Evolutionary conservation across 2,888 invertebrate species (phyloP).

Genomic region (Nematopogon swammerdamellus): DNA sequence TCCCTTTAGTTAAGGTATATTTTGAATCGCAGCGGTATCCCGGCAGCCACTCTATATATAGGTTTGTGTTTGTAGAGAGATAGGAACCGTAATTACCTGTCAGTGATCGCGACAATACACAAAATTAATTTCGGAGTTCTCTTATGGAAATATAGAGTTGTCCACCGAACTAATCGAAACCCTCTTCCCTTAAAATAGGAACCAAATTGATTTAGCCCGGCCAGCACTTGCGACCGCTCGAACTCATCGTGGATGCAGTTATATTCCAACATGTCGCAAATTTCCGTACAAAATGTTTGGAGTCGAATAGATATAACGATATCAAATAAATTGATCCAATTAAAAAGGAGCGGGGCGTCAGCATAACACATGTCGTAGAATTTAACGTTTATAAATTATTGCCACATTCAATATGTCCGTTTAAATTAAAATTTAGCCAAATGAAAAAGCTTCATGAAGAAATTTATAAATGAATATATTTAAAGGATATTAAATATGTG

Average conservation of each 20-base stretch:
- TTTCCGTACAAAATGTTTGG: background rate
- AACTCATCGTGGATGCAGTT: background rate
- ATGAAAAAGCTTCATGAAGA: too few species aligned
- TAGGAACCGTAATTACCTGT: background rate
- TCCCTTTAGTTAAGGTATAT: too few species aligned
- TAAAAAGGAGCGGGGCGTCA: background rate
- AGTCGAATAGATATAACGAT: background rate
- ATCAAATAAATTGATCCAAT: background rate
- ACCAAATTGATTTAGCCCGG: too few species aligned
- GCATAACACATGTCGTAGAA: background rate
- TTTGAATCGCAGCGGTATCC: too few species aligned
- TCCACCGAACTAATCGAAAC: too few species aligned
- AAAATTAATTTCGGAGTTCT: background rate
- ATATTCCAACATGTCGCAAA: background rate
- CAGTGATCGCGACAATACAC: background rate
- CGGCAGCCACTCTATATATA: too few species aligned
- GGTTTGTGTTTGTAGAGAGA: background rate
- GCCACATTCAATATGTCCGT: too few species aligned
- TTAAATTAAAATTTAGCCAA: too few species aligned
- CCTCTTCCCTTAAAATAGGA: too few species aligned
- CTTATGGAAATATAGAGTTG: background rate
- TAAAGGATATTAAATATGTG: too few species aligned
- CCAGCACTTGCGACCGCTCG: background rate
- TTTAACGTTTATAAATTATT: too few species aligned
- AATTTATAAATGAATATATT: too few species aligned